phyloP scores from a whole-genome alignment of 2,797 vertebrate genomes.

The Artibeus jamaicensis region DNA sequence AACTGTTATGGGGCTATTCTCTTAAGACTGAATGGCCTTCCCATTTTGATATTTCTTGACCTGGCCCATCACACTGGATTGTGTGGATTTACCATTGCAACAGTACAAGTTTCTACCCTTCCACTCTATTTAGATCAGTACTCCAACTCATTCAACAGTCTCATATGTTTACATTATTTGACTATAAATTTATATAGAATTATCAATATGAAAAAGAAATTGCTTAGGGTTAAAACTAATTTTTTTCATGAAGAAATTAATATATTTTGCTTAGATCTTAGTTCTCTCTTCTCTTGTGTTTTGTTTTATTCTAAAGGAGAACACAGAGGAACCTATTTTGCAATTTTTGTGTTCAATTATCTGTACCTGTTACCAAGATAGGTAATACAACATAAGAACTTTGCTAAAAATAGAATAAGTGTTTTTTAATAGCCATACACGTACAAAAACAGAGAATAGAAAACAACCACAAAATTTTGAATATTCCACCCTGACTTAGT shows the following conservation, averaged over 20 bases:
- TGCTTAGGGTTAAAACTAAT: constrained; percentile 32
- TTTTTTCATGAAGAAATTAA: constrained; percentile 28
- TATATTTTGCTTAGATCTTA: constrained; percentile 43
- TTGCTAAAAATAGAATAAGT: constrained; percentile 36
- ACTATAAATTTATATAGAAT: constrained; percentile 24
- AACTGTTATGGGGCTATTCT: background rate
- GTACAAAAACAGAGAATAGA: background rate
- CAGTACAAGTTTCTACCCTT: background rate
- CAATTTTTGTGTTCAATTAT: constrained; percentile 30
- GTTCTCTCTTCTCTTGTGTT: background rate
- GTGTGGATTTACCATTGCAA: background rate
- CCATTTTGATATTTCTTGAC: background rate
- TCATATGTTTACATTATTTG: background rate
- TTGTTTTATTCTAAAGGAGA: constrained; percentile 1
- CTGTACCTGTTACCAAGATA: background rate
- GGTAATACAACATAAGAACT: background rate
- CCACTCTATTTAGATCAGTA: background rate
- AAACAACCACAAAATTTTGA: background rate
- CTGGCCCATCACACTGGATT: background rate
- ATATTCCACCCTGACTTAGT: background rate
- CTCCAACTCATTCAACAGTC: background rate
- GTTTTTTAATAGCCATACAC: background rate
- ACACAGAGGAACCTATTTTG: constrained; percentile 37
- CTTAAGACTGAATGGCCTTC: background rate
- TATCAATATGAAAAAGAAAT: constrained; percentile 19